Base-by-base conservation (phyloP, 2,113 vertebrate species). In the Paedocypris sp. region DNA sequence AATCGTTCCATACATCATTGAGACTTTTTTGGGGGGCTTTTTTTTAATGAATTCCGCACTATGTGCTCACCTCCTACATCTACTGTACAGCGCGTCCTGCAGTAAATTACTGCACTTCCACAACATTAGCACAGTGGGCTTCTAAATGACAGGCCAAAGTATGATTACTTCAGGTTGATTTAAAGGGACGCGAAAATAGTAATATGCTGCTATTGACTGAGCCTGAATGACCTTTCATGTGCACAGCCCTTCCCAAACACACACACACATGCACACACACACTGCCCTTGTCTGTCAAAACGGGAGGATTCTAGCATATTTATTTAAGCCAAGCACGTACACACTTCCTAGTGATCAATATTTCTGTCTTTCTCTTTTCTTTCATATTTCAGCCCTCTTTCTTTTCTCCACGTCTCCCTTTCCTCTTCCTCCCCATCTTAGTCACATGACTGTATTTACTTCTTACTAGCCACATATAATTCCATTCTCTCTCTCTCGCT, bases 311-410 rank as follows among this genome's bases (percentile, higher is more conserved):
- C 58, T 56, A 56, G 61, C 62, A 61, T 72, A 62, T 81, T 82
- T 84, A 72, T 80, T 75, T 76, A 83, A 71, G 72, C 79, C 70
- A 64, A 75, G 82, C 82, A 85, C 77, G 79, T 82, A 76, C 60
- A 64, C 74, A 67, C 75, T 73, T 69, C 65, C 64, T 32, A 46
- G 66, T 77, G 72, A 86, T 85, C 83, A 79, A 82, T 82, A 77
- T 71, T 76, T 75, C 51, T 75, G 46, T 64, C 77, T 43, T 77
- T 79, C 73, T 71, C 74, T 75, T 69, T 75, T 63, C 63, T 32
- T 46, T 76, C 77, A 79, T 77, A 77, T 81, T 80, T 74, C 62
- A 69, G 5, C 64, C 71, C 66, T 59, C 70, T 64, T 60, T 70
- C 61, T 49, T 71, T 39, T 43, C 62, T 29, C 52, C 68, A 67